Evolutionary conservation across 2,888 invertebrate genomes (phyloP).

Genomic region (Oligia fasciuncula): DNA sequence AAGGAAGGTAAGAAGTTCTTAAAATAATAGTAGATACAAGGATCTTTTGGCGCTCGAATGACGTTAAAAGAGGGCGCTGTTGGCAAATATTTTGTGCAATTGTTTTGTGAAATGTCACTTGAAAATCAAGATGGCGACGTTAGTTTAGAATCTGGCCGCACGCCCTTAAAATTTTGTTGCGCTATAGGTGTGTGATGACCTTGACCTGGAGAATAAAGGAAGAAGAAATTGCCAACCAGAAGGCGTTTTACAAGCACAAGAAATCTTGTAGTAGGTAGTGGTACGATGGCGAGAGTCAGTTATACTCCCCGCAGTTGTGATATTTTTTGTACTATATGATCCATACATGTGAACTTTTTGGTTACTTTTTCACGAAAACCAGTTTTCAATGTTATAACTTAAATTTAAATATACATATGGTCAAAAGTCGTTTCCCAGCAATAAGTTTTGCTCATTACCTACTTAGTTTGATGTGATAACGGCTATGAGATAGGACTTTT

Average conservation of each 20-base stretch:
- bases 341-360: neutral
- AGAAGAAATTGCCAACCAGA: neutral
- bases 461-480: neutral
- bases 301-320: neutral
- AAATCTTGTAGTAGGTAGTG: neutral
- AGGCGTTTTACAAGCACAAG: neutral
- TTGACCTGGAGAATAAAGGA: neutral
- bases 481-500: too few relatives aligned
- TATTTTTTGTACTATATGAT: neutral
- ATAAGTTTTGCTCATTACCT: neutral
- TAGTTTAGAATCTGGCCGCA: neutral
- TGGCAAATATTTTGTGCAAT: neutral
- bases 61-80: neutral
- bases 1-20: neutral
- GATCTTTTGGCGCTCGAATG: neutral
- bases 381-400: too few relatives aligned
- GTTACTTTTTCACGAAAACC: neutral
- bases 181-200: neutral
- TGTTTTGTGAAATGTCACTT: neutral
- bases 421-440: too few relatives aligned
- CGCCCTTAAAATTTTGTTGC: too few relatives aligned
- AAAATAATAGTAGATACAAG: too few relatives aligned
- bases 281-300: neutral
- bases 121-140: neutral
- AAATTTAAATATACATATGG: too few relatives aligned